Base-by-base conservation (phyloP, 1,140 invertebrate species). In the Halictus rubicundus region DNA sequence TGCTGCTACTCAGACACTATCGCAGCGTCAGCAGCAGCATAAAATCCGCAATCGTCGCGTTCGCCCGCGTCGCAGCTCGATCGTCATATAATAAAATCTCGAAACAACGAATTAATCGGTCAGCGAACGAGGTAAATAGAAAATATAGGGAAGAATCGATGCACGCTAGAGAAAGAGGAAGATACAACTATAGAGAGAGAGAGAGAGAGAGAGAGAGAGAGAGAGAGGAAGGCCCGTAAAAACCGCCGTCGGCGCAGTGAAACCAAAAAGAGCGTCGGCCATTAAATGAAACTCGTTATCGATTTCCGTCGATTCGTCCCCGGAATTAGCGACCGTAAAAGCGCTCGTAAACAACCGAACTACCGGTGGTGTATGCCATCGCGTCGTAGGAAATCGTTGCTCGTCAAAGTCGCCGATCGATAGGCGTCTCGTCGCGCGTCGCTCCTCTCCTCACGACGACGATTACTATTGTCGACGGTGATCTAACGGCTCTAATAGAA, bases 401-500 rank as follows among this genome's bases (percentile, higher is more conserved):
- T 0, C 37, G 37, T 46, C n/a, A 27, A 32, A 32, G 64, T 6
- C 66, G 68, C 61, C 65, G 78, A 82, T 75, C 71, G 75, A 70
- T 82, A 69, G 1, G 63, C 21, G 64, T 65, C 57, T 46, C 10
- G 42, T 46, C 42, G 10, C 42, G 42, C 14, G 0, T 42, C 39
- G 39, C 39, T 42, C 39, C 8, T 9, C 39, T 42, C 39, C 8
- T 42, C 42, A 1, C 42, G 10, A 46, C 49, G 46, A 57, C 60
- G 57, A 16, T 32, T 59, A 76, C 83, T 86, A 86, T 86, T 86
- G 75, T 86, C 60, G 68, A 73, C 59, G 84, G 78, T 86, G 84
- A 86, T 86, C 83, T 86, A 86, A 86, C 83, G 59, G 27, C 66
- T 86, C 66, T 86, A 86, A 86, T 82, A 59, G 83, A 85, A 86